A percentile compares a stretch with the other conserved stretches of the same genome.
phyloP scores from a whole-genome alignment of 2,113 vertebrate genomes.

The Prunella fulvescens region DNA sequence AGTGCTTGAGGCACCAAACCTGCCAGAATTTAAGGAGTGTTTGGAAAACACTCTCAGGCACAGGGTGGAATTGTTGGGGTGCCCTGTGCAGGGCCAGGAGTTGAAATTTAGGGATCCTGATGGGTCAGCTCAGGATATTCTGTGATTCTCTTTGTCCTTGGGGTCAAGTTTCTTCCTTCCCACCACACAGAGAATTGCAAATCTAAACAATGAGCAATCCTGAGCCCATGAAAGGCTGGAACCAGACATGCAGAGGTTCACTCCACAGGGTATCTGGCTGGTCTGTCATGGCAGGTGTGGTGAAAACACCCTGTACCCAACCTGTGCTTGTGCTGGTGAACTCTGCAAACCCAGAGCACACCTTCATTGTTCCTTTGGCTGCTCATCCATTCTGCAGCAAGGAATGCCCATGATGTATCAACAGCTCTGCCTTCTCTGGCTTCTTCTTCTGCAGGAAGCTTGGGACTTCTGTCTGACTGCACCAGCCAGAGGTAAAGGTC shows the following conservation, averaged over 20 bases:
- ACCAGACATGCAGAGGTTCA: not conserved
- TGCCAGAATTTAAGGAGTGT: not conserved
- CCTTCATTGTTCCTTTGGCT: not conserved
- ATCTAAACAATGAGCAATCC: not conserved
- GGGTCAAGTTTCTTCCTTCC: not conserved
- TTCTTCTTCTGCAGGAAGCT: not conserved
- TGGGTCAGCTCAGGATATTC: not conserved
- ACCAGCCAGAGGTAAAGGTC: not conserved
- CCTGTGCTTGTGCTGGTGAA: not conserved
- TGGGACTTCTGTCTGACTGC: not conserved
- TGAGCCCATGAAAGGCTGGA: not conserved
- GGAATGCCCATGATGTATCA: not conserved
- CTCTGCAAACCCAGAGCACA: not conserved
- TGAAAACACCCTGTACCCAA: not conserved
- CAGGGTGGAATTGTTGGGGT: not conserved
- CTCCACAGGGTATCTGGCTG: fast-evolving
- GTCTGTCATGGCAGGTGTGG: not conserved
- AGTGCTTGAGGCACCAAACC: not conserved
- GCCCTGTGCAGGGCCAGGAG: not conserved
- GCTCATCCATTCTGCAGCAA: not conserved
- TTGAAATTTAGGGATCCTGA: not conserved
- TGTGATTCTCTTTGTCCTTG: not conserved
- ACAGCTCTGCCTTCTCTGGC: not conserved
- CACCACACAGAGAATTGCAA: not conserved
- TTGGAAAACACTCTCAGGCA: not conserved